Conservation (phyloP, 23 tunicate species). For the Diplosoma virens region DNA sequence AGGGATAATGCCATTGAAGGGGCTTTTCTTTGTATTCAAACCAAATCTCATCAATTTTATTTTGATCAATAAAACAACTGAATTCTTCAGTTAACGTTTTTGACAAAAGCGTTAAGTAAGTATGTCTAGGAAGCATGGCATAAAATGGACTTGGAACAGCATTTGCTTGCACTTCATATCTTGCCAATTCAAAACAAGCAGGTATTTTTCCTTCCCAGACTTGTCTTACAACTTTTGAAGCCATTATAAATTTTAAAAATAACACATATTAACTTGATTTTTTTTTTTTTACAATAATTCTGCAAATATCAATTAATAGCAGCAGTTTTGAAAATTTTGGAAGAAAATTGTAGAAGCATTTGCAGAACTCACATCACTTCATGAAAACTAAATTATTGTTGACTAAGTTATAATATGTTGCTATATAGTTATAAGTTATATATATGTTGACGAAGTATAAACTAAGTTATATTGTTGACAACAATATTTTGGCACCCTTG, state of each 20-base stretch:
- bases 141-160: constrained; percentile 44
- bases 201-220: constrained; percentile 79
- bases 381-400: too few species aligned
- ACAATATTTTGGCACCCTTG: too few species aligned
- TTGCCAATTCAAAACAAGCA: constrained; percentile 52
- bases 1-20: constrained; percentile 84
- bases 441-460: too few species aligned
- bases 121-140: constrained; percentile 57
- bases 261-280: too few species aligned
- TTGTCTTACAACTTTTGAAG: constrained; percentile 2
- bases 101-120: constrained; percentile 57
- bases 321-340: too few species aligned
- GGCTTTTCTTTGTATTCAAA: constrained; percentile 72
- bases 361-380: too few species aligned
- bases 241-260: background rate
- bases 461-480: too few species aligned
- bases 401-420: too few species aligned
- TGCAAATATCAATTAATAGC: too few species aligned
- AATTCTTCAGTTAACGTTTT: constrained; percentile 53
- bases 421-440: too few species aligned
- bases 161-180: constrained; percentile 48
- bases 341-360: too few species aligned
- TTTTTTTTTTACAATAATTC: too few species aligned
- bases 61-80: constrained; percentile 10
- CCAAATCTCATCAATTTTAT: constrained; percentile 54